Evolutionary conservation across 2,113 vertebrate genomes (phyloP).

Genomic region (Dicaeum eximium): DNA sequence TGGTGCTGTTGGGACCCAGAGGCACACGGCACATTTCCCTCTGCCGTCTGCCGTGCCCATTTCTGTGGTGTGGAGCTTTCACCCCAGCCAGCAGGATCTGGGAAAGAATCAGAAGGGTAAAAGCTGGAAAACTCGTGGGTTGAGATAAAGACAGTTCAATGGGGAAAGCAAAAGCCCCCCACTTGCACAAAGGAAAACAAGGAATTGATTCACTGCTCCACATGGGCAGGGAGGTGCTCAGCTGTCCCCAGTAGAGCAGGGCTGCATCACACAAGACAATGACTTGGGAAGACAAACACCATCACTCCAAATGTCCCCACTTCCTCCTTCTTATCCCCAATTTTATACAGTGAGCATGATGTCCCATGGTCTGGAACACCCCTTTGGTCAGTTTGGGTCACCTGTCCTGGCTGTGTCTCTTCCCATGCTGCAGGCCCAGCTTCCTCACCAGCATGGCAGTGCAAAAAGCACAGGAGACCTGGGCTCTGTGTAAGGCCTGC

Average conservation of each 20-base stretch:
- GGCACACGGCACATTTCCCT: neutral
- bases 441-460: rapidly evolving
- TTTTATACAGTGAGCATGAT: neutral
- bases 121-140: neutral
- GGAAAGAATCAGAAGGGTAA: neutral
- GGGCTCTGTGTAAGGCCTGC: neutral
- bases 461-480: neutral
- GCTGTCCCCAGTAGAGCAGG: neutral
- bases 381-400: neutral
- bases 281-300: neutral
- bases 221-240: neutral
- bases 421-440: neutral
- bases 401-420: neutral
- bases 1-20: neutral
- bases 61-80: rapidly evolving
- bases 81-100: neutral
- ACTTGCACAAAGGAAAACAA: neutral
- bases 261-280: neutral
- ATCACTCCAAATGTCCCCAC: neutral
- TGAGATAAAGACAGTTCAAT: neutral
- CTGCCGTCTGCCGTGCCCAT: neutral
- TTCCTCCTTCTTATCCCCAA: neutral
- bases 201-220: neutral
- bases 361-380: neutral
- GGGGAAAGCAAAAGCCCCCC: neutral